These are phyloP conservation scores for Pedetes capensis DNA, from an alignment of 2,113 vertebrate species.

Conservation along the genomic window DNA sequence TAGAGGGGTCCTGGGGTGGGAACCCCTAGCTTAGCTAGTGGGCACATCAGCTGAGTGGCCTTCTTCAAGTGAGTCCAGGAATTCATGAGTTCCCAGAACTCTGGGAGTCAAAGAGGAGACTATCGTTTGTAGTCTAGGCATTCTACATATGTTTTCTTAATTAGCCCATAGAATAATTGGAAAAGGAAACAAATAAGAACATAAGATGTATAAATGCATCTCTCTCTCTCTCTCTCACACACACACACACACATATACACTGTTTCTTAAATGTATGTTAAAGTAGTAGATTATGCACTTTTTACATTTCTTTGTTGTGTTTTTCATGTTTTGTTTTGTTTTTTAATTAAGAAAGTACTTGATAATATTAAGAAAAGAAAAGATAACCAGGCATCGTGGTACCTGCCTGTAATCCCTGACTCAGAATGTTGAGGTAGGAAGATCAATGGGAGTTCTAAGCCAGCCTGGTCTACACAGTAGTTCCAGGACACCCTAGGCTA, in stretches of 20 bases:
- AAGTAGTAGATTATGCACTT: background rate
- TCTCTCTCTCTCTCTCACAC: too few species aligned
- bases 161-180: background rate
- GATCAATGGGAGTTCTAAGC: too few species aligned
- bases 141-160: background rate
- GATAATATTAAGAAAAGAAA: background rate
- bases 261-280: slow-evolving; percentile 12
- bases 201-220: background rate
- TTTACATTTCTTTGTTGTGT: background rate
- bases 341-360: slow-evolving; percentile 3
- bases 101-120: background rate
- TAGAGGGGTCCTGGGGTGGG: background rate
- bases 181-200: background rate
- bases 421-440: too few species aligned
- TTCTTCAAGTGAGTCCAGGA: background rate
- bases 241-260: background rate
- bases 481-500: too few species aligned
- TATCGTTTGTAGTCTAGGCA: background rate
- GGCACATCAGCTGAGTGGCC: background rate
- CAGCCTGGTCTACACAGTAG: too few species aligned
- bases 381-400: too few species aligned
- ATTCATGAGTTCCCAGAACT: background rate
- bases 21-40: background rate
- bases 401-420: too few species aligned
- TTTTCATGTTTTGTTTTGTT: background rate